Evolutionary conservation across 2,113 vertebrate genomes (phyloP).

Genomic region (Marmota flaviventris): DNA sequence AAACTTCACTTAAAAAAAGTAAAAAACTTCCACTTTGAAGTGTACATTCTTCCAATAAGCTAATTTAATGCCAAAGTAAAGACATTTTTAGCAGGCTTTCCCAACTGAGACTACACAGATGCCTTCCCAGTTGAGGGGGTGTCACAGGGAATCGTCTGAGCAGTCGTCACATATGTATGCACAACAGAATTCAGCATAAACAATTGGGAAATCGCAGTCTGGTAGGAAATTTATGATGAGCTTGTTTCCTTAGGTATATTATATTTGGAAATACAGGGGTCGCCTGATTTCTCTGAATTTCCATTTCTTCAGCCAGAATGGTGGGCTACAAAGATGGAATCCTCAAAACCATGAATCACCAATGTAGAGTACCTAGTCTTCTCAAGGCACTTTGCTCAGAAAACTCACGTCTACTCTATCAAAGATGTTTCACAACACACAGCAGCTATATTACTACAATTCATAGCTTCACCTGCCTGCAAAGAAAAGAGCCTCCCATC

Average conservation of each 20-base stretch:
- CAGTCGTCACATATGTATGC: neutral
- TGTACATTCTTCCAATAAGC: neutral
- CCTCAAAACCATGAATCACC: conserved; percentile 24
- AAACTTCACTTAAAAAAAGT: neutral
- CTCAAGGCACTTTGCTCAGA: neutral
- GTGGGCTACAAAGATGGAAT: neutral
- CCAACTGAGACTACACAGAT: conserved; percentile 50
- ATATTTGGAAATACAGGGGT: neutral
- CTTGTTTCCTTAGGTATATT: neutral
- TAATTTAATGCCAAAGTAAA: neutral
- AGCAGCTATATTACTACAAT: neutral
- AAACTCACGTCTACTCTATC: neutral
- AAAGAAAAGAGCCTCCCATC: neutral
- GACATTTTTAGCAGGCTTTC: conserved; percentile 36
- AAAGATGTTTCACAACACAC: neutral
- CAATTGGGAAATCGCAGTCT: conserved; percentile 43
- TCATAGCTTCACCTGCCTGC: neutral
- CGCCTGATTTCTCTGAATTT: neutral
- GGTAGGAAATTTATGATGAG: neutral
- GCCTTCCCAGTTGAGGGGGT: conserved; percentile 57
- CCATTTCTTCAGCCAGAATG: neutral
- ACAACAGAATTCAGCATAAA: conserved; percentile 62
- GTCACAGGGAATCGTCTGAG: neutral
- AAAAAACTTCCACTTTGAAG: neutral
- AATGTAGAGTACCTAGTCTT: neutral